Conservation (phyloP, 2,797 vertebrate genomes). For the Amphiprion clarkii region DNA sequence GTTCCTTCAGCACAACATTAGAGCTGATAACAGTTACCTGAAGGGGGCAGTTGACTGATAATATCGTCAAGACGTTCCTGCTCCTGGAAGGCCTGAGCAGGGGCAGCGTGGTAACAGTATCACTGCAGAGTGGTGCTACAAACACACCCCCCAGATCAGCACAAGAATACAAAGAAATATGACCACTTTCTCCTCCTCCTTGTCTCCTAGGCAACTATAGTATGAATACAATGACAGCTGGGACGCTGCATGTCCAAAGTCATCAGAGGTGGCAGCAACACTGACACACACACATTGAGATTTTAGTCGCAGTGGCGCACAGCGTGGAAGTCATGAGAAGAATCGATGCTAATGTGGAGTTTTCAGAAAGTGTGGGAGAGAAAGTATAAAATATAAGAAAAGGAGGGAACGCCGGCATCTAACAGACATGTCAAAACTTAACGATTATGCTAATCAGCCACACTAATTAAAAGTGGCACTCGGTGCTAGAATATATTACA, state of each 20-base stretch:
- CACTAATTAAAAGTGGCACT: slow-evolving; percentile 65
- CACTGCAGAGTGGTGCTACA: slow-evolving; percentile 12
- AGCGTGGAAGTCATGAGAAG: not conserved
- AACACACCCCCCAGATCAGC: slow-evolving; percentile 12
- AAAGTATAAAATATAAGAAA: slow-evolving; percentile 3
- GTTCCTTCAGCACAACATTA: slow-evolving; percentile 67
- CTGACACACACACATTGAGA: slow-evolving; percentile 10
- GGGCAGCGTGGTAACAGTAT: slow-evolving; percentile 14
- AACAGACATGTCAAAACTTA: slow-evolving; percentile 50
- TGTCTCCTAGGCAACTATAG: slow-evolving; percentile 49
- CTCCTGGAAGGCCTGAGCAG: slow-evolving; percentile 59
- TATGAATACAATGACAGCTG: slow-evolving; percentile 42
- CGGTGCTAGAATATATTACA: slow-evolving; percentile 50
- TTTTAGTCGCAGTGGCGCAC: slow-evolving; percentile 11
- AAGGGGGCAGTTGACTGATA: slow-evolving; percentile 76
- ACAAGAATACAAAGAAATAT: slow-evolving; percentile 27
- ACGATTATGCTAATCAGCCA: slow-evolving; percentile 55
- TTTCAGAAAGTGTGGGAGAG: slow-evolving; percentile 13
- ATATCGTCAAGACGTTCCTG: slow-evolving; percentile 64
- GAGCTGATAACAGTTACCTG: slow-evolving; percentile 80
- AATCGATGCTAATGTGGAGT: slow-evolving; percentile 30
- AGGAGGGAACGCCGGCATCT: slow-evolving; percentile 6
- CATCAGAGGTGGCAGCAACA: slow-evolving; percentile 21
- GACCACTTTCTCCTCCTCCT: slow-evolving; percentile 4
- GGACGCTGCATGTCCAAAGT: slow-evolving; percentile 40